Conservation (phyloP, 2,888 invertebrate genomes). For the Celastrina argiolus region DNA sequence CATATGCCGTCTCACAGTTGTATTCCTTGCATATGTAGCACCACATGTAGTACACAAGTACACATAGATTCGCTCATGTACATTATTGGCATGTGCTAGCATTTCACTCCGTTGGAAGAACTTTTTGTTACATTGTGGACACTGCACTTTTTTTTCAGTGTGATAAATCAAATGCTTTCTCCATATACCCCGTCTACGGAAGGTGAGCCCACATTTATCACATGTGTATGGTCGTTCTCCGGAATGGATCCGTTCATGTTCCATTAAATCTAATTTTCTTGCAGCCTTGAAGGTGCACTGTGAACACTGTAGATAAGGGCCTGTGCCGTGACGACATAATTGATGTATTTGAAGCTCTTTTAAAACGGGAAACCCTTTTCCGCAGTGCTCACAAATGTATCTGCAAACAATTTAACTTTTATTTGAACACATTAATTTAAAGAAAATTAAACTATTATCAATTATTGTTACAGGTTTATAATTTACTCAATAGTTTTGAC, state of each 20-base stretch:
- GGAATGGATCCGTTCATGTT: conserved; percentile 60
- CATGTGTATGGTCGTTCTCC: conserved; percentile 66
- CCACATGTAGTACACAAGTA: conserved; percentile 57
- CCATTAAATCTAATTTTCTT: conserved; percentile 48
- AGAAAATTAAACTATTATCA: too few relatives aligned
- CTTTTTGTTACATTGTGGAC: conserved; percentile 54
- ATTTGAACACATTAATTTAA: too few relatives aligned
- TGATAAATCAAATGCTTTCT: conserved; percentile 63
- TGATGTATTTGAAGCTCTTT: conserved; percentile 52
- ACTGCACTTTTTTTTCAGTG: conserved; percentile 56
- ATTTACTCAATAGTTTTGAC: too few relatives aligned
- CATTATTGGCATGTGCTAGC: conserved; percentile 55
- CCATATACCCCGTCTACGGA: conserved; percentile 58
- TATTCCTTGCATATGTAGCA: conserved; percentile 53
- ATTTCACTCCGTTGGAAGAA: conserved; percentile 51
- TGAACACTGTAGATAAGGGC: conserved; percentile 52
- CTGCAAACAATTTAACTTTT: conserved; percentile 25
- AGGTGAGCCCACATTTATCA: conserved; percentile 64
- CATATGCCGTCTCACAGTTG: conserved; percentile 59
- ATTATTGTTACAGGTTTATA: neutral
- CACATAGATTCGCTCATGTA: conserved; percentile 57
- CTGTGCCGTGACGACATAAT: conserved; percentile 53
- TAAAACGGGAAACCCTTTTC: conserved; percentile 52
- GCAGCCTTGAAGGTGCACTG: conserved; percentile 59
- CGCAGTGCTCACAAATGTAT: conserved; percentile 65